Evolutionary conservation across 2,888 invertebrate genomes (phyloP), one percentile per base, ranked within the genome.

Genomic region (Esperia sulphurella): DNA sequence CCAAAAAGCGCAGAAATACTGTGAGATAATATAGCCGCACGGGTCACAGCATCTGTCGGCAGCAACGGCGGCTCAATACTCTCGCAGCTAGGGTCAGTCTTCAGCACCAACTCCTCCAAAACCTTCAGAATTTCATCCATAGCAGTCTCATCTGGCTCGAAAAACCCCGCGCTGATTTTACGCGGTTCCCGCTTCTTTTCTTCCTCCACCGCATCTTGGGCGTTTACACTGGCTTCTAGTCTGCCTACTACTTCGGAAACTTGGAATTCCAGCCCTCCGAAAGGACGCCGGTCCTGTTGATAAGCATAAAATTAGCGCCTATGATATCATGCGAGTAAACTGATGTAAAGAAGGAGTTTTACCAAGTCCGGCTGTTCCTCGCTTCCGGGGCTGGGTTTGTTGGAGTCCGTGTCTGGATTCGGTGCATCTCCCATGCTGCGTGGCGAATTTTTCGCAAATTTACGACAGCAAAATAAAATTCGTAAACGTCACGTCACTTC

Each of bases 1-100:
- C 95, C 94, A 55, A 96, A 93, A 71, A 96, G 95, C 0, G 97
- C 97, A 4, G 95, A 94, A 58, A 98, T 92, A 71, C 96, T 95
- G 76, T 97, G 97, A n/a, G 96, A 94, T 14, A 96, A 91, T 46
- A 97, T 92, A 8, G 96, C 85, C 3, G 88, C 85, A 7, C 88
- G 81, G 43, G 91, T 92, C 48, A 91, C 88, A 39, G 92, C 90
- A 55, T 92, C 92, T 49, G 94, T 93, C 8, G 94, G 87, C 39
- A 92, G 80, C 43, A 93, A 90, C 47, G 93, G 88, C 14, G 91
- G 91, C 52, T 92, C 92, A 1, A 90, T 68, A 64, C 92, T 93
- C 50, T 93, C 93, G 64, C 93, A 91, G 62, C 92, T 92, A 45
- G 88, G 87, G 53, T 91, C 91, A 52, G 92, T 91, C 58, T 92